A percentile compares a stretch with the other conserved stretches of the same genome.
Conservation (phyloP, 2,113 vertebrate genomes). For the Eulacestoma nigropectus region DNA sequence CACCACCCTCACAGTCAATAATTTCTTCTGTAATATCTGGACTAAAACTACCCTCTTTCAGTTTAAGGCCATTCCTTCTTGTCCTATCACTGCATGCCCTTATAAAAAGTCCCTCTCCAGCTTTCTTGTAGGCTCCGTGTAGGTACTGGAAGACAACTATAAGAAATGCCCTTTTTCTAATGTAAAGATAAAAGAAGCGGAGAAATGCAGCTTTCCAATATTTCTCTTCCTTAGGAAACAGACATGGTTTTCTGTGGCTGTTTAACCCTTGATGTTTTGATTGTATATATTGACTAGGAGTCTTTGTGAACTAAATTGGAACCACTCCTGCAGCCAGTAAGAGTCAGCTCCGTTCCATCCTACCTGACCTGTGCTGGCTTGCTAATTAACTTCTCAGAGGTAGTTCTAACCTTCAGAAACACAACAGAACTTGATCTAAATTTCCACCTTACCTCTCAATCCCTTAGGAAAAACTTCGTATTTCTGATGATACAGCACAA, state of each 20-base stretch:
- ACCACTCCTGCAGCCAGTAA: background rate
- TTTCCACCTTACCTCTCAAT: background rate
- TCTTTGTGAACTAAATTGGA: background rate
- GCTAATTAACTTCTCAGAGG: background rate
- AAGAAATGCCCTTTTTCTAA: background rate
- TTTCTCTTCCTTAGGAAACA: background rate
- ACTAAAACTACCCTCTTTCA: background rate
- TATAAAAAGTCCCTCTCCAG: background rate
- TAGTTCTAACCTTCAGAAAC: background rate
- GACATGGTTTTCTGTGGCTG: background rate
- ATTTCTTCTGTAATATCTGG: background rate
- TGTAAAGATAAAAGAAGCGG: background rate
- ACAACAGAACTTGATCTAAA: background rate
- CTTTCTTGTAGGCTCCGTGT: background rate
- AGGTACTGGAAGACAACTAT: background rate
- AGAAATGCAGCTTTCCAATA: background rate
- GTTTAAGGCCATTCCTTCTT: background rate
- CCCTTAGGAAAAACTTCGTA: background rate
- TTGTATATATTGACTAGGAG: background rate
- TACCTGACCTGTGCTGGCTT: background rate
- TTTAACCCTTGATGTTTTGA: background rate
- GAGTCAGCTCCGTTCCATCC: background rate
- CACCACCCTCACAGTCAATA: background rate
- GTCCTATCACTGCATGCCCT: background rate
- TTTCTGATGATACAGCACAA: background rate